Base-by-base conservation (phyloP, 2,888 invertebrate genomes). In the Candidula unifasciata region DNA sequence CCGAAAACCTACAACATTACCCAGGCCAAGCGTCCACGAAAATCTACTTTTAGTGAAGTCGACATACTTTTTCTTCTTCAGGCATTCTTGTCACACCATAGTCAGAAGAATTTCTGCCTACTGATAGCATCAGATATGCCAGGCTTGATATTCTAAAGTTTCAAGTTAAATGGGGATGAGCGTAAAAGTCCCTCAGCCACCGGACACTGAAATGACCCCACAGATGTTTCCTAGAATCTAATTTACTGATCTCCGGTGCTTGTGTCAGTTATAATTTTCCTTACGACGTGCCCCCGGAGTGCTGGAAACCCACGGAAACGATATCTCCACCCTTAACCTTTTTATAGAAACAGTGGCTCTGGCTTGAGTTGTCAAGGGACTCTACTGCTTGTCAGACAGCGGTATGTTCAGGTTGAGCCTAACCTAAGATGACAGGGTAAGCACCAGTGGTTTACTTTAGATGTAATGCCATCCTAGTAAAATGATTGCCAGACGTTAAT, bases 201-300 rank as follows among this genome's bases (percentile, higher is more conserved):
- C 35, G 37, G 33, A n/a, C 82, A 64, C 33, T 27, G 3, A 33
- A 73, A 44, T 18, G 16, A 27, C 13, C 35, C 68, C 82, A 27
- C 77, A 78, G 78, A 78, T 79, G 83, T 78, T 83, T 54, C 78
- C 18, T 13, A 18, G 82, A 82, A 82, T 82, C 76, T 77, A 82
- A 82, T 82, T 82, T 52, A 33, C 24, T 30, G 57, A 27, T 44
- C 82, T 57, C 68, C 33, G 21, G 76, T 60, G 68, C 66, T 60
- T 18, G 64, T 68, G 82, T 82, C 82, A 77, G 68, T 77, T 77
- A 68, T 74, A 54, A 82, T 82, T 82, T 82, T 73, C 68, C 82
- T 66, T 82, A 77, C 66, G 64, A 54, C 30, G n/a, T 6, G n/a
- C 54, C 77, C 77, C 82, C n/a, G 21, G 64, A 44, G 73, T 37